Evolutionary conservation across 2,888 invertebrate genomes (phyloP).

Genomic region (Hylaea fasciaria): DNA sequence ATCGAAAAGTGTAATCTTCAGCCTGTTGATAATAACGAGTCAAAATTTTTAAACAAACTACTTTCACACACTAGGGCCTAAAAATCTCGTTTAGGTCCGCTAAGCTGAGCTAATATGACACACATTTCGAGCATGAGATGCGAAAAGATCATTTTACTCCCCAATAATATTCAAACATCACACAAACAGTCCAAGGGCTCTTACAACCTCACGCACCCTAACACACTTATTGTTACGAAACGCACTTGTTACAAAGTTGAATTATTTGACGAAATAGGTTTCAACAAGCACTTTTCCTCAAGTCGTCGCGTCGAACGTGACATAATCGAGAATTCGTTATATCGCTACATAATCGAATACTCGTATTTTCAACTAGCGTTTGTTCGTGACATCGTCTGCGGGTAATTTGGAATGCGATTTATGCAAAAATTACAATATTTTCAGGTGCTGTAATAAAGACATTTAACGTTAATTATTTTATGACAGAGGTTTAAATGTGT

Average conservation of each 20-base stretch:
- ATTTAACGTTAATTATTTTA: no score
- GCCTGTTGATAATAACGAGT: no score
- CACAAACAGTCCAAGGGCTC: conserved; percentile 10
- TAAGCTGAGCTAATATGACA: no score
- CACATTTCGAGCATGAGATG: no score
- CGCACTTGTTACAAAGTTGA: conserved; percentile 20
- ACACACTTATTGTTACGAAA: conserved; percentile 21
- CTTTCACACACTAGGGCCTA: no score
- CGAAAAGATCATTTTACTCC: neutral
- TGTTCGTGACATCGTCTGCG: neutral
- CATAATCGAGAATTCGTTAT: conserved; percentile 20
- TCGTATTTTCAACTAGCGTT: neutral
- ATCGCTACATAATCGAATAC: conserved; percentile 16
- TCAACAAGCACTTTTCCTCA: conserved; percentile 26
- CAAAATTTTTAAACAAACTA: no score
- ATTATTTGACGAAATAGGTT: conserved; percentile 27
- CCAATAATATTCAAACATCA: neutral
- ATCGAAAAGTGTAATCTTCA: no score
- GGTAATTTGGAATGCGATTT: no score
- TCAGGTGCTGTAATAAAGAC: no score
- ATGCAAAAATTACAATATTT: no score
- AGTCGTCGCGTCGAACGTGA: conserved; percentile 25
- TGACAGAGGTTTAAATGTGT: no score
- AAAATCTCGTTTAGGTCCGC: no score
- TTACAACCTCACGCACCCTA: conserved; percentile 21